Base-by-base conservation (phyloP, 2,888 invertebrate species). In the Clepsis dumicolana region DNA sequence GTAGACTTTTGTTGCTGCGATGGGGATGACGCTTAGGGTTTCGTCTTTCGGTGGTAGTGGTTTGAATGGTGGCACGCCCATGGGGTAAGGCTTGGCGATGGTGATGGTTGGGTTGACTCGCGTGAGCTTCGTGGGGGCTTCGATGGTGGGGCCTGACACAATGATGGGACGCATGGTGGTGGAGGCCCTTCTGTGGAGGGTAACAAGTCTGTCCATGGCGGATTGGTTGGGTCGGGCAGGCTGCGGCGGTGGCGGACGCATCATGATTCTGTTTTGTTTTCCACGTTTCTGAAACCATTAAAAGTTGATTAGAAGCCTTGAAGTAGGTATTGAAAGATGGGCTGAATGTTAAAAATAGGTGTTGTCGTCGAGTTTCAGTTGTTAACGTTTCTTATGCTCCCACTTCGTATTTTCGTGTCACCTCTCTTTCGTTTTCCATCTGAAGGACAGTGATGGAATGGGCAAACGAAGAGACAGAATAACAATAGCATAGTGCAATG, bases 1-100 rank as follows among this genome's bases (percentile, higher is more conserved):
- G 82, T 87, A 89, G 57, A 81, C 80, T 73, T 88, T 87, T 44
- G 91, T 83, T 70, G 78, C 75, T 54, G 89, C 77, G 65, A 94
- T 85, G 16, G 94, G 94, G 54, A 94, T 82, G 27, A 94, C 94
- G 80, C 93, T 88, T 65, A 95, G 93, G 7, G 95, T 95, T 25
- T 93, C 92, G 72, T 93, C 92, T 80, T 93, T 93, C 2, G 96
- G 95, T 52, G 97, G 97, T 73, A 97, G 94, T 0, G 97, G 97
- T 80, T 95, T 96, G 87, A 97, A 97, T 0, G 97, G 96, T 35
- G 97, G 97, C 8, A 97, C 95, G 8, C 95, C 95, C 87, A 95
- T 88, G 2, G 94, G 93, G 76, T 94, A 83, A 0, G 94, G 94
- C 62, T 94, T 94, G 0, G 94, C 94, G 83, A 94, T 88, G 14